A percentile compares a stretch with the other conserved stretches of the same genome.
Conservation (phyloP, 2,797 vertebrate genomes). For the Lepus townsendii region DNA sequence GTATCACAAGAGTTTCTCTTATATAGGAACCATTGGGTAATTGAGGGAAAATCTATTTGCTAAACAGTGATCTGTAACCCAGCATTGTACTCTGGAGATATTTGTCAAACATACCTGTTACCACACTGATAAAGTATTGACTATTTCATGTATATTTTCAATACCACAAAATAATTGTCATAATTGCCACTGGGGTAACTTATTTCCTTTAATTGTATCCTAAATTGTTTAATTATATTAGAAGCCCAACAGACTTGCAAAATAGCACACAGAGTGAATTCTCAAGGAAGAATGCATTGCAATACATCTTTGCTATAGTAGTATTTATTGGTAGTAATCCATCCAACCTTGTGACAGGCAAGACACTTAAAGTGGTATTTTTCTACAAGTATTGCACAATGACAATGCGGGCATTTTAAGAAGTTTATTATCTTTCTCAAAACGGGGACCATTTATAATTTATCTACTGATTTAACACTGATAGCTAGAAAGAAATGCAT, state of each 20-base stretch:
- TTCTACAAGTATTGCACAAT: conserved; percentile 47
- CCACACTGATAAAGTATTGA: neutral
- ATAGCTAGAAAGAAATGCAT: conserved; percentile 44
- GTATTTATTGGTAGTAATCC: neutral
- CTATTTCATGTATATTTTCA: neutral
- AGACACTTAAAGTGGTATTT: neutral
- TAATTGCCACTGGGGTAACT: neutral
- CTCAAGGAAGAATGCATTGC: neutral
- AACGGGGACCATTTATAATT: conserved; percentile 57
- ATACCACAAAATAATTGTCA: neutral
- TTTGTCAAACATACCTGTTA: neutral
- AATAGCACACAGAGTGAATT: neutral
- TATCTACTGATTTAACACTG: conserved; percentile 62
- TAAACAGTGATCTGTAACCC: neutral
- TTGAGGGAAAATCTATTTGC: neutral
- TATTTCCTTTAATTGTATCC: neutral
- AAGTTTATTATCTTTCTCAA: conserved; percentile 66
- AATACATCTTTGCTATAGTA: neutral
- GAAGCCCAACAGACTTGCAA: neutral
- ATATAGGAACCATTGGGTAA: neutral
- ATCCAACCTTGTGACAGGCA: neutral
- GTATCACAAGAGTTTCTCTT: neutral
- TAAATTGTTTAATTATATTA: neutral
- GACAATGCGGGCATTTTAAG: conserved; percentile 46
- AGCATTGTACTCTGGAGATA: neutral